A percentile compares a stretch with the other conserved stretches of the same genome.
Conservation (phyloP, 2,113 vertebrate genomes). For the Heterotis niloticus region DNA sequence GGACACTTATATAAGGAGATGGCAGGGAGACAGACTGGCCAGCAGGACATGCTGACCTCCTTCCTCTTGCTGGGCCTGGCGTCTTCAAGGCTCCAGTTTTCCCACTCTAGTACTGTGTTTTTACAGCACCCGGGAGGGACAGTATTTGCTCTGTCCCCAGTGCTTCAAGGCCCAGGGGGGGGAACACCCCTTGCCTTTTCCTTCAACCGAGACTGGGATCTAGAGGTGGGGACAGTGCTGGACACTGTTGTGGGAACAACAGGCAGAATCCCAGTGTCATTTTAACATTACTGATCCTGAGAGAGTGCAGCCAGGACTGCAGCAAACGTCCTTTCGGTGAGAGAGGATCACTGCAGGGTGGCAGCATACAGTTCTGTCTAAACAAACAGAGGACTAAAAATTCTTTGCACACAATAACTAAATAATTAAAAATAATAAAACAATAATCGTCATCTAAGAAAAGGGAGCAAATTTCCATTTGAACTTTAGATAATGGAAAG, state of each 20-base stretch:
- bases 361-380: no score
- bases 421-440: no score
- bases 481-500: no score
- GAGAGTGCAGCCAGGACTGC: no score
- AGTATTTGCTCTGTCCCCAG: not conserved
- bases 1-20: constrained; percentile 22
- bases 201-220: not conserved
- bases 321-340: no score
- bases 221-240: not conserved
- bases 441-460: no score
- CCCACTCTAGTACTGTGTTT: not conserved
- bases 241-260: not conserved
- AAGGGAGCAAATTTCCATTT: no score
- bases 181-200: not conserved
- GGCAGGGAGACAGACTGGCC: not conserved
- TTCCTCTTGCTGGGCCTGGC: not conserved
- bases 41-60: constrained; percentile 11
- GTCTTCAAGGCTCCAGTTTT: not conserved
- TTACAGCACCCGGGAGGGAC: not conserved
- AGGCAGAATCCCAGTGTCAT: not conserved
- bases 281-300: not conserved
- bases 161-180: not conserved
- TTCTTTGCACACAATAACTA: no score
- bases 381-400: no score
- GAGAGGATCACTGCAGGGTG: no score